phyloP scores from a whole-genome alignment of 2,888 invertebrate genomes.

The Drosophila formosana region DNA sequence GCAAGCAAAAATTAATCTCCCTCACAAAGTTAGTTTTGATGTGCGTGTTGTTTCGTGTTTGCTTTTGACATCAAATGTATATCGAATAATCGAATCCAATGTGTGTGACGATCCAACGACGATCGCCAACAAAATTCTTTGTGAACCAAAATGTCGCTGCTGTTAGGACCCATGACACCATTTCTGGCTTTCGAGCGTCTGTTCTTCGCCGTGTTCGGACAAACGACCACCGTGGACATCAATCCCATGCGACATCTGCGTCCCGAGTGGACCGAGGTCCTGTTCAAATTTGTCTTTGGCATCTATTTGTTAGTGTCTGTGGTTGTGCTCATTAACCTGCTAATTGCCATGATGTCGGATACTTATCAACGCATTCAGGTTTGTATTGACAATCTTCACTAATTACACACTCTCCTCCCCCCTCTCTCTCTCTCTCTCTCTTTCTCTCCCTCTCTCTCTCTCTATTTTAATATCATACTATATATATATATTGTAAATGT shows the following conservation, averaged over 20 bases:
- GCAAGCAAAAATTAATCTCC: conserved; percentile 36
- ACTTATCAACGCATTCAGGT: conserved; percentile 99
- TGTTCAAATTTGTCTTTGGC: conserved; percentile 97
- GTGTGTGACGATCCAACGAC: background rate
- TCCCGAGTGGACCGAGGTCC: conserved; percentile 93
- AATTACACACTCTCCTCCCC: conserved; percentile 69
- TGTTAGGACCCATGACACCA: conserved; percentile 89
- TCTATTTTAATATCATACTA: conserved; percentile 13
- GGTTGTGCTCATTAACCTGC: conserved; percentile 98
- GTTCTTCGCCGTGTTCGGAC: conserved; percentile 99
- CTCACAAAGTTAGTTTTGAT: conserved; percentile 46
- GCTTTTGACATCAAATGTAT: conserved; percentile 16
- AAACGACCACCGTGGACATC: conserved; percentile 94
- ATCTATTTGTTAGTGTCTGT: conserved; percentile 99
- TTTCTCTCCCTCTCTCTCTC: conserved; percentile 52
- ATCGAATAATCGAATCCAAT: conserved; percentile 1
- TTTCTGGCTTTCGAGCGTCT: conserved; percentile 98
- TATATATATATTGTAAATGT: conserved; percentile 3
- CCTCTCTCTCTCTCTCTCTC: conserved; percentile 33
- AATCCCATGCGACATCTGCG: conserved; percentile 90
- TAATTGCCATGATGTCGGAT: conserved; percentile 99
- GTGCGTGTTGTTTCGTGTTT: conserved; percentile 12
- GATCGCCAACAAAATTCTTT: conserved; percentile 10
- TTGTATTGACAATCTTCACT: conserved; percentile 86
- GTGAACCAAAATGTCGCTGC: conserved; percentile 24